phyloP scores from a whole-genome alignment of 2,113 vertebrate species.

The Athene cunicularia region DNA sequence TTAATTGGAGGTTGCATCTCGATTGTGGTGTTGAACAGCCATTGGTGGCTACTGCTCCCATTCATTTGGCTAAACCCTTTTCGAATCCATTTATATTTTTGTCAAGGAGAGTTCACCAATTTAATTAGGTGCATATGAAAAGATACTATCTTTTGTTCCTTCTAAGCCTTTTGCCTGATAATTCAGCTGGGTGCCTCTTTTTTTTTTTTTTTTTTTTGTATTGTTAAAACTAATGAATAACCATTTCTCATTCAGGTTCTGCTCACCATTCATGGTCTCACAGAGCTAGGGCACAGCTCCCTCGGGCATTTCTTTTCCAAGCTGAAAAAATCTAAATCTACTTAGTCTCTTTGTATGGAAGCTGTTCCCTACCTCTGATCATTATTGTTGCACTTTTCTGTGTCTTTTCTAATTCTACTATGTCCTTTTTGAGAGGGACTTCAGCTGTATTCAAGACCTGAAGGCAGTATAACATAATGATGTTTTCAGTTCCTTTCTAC shows the following conservation, averaged over 20 bases:
- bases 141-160: constrained; percentile 23
- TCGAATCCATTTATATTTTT: background rate
- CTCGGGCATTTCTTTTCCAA: background rate
- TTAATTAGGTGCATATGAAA: constrained; percentile 50
- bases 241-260: constrained; percentile 21
- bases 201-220: background rate
- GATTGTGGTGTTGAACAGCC: fast-evolving
- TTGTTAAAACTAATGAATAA: constrained; percentile 30
- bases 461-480: background rate
- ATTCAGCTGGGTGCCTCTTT: background rate
- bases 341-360: background rate
- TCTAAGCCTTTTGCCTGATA: background rate
- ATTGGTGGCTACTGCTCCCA: background rate
- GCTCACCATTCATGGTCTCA: constrained; percentile 6
- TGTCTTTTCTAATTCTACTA: constrained; percentile 4
- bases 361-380: background rate
- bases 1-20: background rate
- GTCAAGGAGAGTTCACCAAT: background rate
- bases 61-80: background rate
- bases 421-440: background rate
- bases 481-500: background rate
- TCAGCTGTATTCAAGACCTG: background rate
- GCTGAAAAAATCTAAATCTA: constrained; percentile 23
- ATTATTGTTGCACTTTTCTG: constrained; percentile 29
- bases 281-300: background rate